A percentile compares a stretch with the other conserved stretches of the same genome.
phyloP scores from a whole-genome alignment of 2,888 invertebrate genomes.

The Acrobasis suavella region DNA sequence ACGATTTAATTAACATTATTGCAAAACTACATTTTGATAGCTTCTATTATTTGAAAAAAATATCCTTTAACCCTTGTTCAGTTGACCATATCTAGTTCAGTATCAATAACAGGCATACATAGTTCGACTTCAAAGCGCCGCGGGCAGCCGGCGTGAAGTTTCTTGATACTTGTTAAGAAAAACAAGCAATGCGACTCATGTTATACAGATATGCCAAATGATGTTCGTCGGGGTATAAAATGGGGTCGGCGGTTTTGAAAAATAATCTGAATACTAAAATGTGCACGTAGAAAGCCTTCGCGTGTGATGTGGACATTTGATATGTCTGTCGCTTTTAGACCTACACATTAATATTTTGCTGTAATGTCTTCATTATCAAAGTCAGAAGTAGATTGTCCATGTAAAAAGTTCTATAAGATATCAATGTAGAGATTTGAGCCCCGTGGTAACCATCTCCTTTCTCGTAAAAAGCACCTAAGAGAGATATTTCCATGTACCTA shows the following conservation, averaged over 20 bases:
- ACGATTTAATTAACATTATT: too few relatives aligned
- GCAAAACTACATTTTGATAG: too few relatives aligned
- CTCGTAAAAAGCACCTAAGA: too few relatives aligned
- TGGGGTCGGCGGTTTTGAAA: background rate
- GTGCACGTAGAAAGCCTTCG: background rate
- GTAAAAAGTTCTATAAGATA: too few relatives aligned
- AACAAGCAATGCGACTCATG: conserved; percentile 11
- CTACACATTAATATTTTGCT: background rate
- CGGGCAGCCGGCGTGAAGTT: conserved; percentile 5
- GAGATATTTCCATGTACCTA: too few relatives aligned
- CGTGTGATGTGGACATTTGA: background rate
- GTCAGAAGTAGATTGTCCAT: background rate
- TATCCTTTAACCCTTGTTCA: background rate
- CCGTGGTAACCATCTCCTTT: too few relatives aligned
- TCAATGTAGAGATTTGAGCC: too few relatives aligned
- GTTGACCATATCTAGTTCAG: conserved; percentile 15
- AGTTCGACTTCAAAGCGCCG: conserved; percentile 10
- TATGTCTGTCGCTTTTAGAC: background rate
- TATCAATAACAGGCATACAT: conserved; percentile 6
- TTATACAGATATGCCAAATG: conserved; percentile 12
- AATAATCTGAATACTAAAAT: conserved; percentile 13
- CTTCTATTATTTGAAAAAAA: background rate
- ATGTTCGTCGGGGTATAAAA: conserved; percentile 5
- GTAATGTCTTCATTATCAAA: background rate
- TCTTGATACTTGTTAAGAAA: conserved; percentile 11